These are phyloP conservation scores for Darevskia mixta DNA, from an alignment of 2,797 vertebrate genomes.

Conservation along the genomic window DNA sequence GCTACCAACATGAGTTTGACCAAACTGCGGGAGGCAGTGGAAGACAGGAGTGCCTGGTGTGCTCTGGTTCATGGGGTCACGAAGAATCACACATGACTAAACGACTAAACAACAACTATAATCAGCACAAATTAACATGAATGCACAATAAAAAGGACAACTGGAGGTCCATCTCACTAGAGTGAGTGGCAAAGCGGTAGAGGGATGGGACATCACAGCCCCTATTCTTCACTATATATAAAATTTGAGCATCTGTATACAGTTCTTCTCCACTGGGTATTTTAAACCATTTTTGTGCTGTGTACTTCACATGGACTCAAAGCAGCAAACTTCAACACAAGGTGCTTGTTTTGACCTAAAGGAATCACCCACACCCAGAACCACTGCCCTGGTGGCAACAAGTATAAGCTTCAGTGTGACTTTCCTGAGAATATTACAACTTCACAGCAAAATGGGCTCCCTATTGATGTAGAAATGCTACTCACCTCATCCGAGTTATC, in stretches of 20 bases:
- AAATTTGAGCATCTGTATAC: background rate
- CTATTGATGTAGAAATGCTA: constrained; percentile 48
- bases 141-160: no score
- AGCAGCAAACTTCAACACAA: background rate
- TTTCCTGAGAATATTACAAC: background rate
- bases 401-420: background rate
- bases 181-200: background rate
- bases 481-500: constrained; percentile 74
- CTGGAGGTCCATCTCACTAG: background rate
- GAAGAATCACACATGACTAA: no score
- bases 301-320: background rate
- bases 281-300: background rate
- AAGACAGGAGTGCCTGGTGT: no score
- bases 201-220: no score
- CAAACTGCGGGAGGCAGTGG: no score
- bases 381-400: no score
- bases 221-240: background rate
- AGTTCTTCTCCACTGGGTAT: background rate
- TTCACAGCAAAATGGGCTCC: background rate
- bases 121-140: no score
- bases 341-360: background rate
- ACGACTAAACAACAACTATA: no score
- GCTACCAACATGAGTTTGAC: no score
- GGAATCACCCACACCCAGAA: background rate
- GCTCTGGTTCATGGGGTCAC: no score